phyloP scores from a whole-genome alignment of 2,113 vertebrate species.

The Mus spicilegus region DNA sequence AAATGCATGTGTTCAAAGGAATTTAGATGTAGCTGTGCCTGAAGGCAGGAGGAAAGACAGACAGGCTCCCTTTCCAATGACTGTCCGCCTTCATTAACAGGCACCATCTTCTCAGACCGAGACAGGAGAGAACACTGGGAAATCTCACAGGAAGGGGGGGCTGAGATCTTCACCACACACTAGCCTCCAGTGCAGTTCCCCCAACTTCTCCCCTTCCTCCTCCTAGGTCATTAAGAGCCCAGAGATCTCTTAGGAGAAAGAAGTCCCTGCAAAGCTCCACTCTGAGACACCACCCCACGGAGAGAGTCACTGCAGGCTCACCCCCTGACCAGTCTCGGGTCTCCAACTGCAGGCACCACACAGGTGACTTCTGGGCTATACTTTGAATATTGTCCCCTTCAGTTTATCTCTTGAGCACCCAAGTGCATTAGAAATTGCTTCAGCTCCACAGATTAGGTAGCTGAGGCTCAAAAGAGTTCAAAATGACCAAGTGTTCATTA shows the following conservation, averaged over 20 bases:
- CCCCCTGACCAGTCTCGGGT: not conserved
- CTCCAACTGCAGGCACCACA: not conserved
- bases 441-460: conserved; percentile 32
- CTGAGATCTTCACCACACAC: not conserved
- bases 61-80: conserved; percentile 14
- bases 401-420: not conserved
- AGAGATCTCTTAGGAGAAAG: not conserved
- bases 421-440: not conserved
- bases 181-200: not conserved
- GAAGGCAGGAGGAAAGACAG: conserved; percentile 51
- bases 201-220: not conserved
- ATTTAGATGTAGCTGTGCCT: conserved; percentile 40
- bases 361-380: not conserved
- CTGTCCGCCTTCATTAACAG: not conserved
- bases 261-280: not conserved
- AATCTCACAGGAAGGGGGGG: conserved; percentile 37
- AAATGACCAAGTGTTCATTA: conserved; percentile 48
- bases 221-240: not conserved
- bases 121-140: not conserved
- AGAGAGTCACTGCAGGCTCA: not conserved
- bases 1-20: conserved; percentile 4
- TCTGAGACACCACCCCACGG: not conserved
- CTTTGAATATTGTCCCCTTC: not conserved
- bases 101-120: not conserved
- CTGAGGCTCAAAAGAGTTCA: not conserved